A percentile compares a stretch with the other conserved stretches of the same genome.
Conservation (phyloP, 2,797 vertebrate genomes). For the Falco biarmicus region DNA sequence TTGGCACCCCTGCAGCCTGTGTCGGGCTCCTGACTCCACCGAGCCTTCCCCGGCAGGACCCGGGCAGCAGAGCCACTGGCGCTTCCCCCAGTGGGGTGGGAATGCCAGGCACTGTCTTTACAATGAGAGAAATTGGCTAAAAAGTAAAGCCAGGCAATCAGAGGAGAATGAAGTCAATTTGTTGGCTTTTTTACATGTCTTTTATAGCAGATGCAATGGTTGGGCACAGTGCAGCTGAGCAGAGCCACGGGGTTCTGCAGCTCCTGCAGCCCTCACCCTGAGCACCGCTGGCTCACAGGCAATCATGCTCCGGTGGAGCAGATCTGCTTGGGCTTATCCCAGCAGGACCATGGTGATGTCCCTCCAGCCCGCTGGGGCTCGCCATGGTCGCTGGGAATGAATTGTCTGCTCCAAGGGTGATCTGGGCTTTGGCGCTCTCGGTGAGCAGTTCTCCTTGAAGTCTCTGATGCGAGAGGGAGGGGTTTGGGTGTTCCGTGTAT, state of each 20-base stretch:
- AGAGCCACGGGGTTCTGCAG: not conserved
- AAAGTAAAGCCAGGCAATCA: not conserved
- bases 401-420: not conserved
- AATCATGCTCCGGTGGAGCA: rapidly evolving
- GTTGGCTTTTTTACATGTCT: not conserved
- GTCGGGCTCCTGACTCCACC: not conserved
- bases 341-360: not conserved
- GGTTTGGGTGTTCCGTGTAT: not conserved
- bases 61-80: not conserved
- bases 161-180: not conserved
- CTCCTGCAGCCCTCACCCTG: not conserved
- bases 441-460: not conserved
- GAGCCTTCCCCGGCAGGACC: too few species aligned
- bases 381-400: rapidly evolving
- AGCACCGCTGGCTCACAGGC: not conserved
- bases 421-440: rapidly evolving
- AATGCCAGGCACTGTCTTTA: too few species aligned
- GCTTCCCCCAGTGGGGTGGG: too few species aligned
- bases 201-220: too few species aligned
- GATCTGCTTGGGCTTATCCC: not conserved
- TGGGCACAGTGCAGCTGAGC: rapidly evolving
- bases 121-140: not conserved
- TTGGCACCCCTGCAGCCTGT: not conserved
- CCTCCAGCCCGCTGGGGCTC: not conserved
- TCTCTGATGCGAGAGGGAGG: not conserved